A percentile compares a stretch with the other conserved stretches of the same genome.
phyloP scores from a whole-genome alignment of 2,888 invertebrate genomes.

The Emmelina monodactyla region DNA sequence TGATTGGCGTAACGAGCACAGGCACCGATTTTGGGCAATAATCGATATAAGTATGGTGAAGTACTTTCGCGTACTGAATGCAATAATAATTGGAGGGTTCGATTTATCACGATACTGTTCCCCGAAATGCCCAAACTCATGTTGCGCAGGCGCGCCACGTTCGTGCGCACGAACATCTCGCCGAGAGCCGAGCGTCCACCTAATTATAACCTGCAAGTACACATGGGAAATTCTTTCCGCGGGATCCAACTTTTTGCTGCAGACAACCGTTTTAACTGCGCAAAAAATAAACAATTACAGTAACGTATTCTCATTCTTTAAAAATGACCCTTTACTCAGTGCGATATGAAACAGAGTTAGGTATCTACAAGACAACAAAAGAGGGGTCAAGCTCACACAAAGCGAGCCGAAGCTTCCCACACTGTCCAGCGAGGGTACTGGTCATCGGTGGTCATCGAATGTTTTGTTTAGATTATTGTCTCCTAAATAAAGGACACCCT shows the following conservation, averaged over 20 bases:
- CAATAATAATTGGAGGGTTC: conserved; percentile 63
- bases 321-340: conserved; percentile 36
- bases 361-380: conserved; percentile 27
- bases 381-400: conserved; percentile 48
- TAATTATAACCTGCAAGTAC: conserved; percentile 61
- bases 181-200: conserved; percentile 44
- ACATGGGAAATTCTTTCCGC: conserved; percentile 45
- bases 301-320: conserved; percentile 29
- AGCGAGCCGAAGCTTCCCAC: conserved; percentile 51
- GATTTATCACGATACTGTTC: conserved; percentile 62
- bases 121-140: conserved; percentile 57
- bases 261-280: conserved; percentile 40
- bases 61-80: conserved; percentile 58
- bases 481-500: conserved; percentile 40
- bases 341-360: conserved; percentile 32
- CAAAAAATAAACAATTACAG: conserved; percentile 45
- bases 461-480: conserved; percentile 44
- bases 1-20: conserved; percentile 59
- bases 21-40: conserved; percentile 59
- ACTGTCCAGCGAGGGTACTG: conserved; percentile 55
- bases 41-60: conserved; percentile 56
- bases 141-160: conserved; percentile 59
- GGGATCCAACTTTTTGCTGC: conserved; percentile 40
- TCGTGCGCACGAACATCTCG: conserved; percentile 62
- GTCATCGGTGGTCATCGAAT: conserved; percentile 58